Conservation (phyloP, 2,888 invertebrate genomes). For the Chromoteleia sp. region DNA sequence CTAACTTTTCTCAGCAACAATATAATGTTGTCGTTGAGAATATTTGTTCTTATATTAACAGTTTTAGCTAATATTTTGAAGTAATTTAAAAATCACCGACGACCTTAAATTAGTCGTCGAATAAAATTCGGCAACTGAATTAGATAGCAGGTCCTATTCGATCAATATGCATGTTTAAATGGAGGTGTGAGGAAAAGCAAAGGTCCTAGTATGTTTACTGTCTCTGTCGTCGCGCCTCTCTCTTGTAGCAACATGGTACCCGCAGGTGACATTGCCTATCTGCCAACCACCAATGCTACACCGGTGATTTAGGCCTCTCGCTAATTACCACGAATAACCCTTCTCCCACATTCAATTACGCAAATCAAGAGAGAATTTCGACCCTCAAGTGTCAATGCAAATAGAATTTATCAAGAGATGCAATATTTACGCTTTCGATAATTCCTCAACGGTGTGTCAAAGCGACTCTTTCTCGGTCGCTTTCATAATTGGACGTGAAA, state of each 20-base stretch:
- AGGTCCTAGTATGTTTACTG: slow-evolving; percentile 63
- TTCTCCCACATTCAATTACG: slow-evolving; percentile 77
- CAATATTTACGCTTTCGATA: slow-evolving; percentile 1
- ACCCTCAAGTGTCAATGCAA: slow-evolving; percentile 27
- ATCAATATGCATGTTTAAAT: slow-evolving; percentile 81
- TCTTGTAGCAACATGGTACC: slow-evolving; percentile 76
- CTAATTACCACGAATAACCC: slow-evolving; percentile 81
- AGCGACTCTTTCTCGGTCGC: too few species aligned
- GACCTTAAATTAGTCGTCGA: not conserved
- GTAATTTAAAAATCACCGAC: not conserved
- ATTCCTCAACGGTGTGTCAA: too few species aligned
- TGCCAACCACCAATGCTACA: slow-evolving; percentile 77
- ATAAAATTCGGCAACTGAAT: slow-evolving; percentile 10
- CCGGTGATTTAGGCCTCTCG: slow-evolving; percentile 80
- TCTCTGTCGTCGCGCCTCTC: slow-evolving; percentile 44
- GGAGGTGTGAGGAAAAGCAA: slow-evolving; percentile 72
- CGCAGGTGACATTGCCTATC: slow-evolving; percentile 78
- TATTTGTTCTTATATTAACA: too few species aligned
- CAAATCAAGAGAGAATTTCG: slow-evolving; percentile 54
- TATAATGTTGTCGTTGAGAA: too few species aligned
- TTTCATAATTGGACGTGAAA: slow-evolving; percentile 13
- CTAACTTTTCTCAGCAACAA: too few species aligned
- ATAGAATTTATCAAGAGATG: slow-evolving; percentile 11
- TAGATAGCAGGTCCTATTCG: slow-evolving; percentile 77
- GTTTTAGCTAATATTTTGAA: not conserved